Evolutionary conservation across 1,140 invertebrate species (phyloP), one percentile per base, ranked within the genome.

Genomic region (Druon quercuslanigerum): DNA sequence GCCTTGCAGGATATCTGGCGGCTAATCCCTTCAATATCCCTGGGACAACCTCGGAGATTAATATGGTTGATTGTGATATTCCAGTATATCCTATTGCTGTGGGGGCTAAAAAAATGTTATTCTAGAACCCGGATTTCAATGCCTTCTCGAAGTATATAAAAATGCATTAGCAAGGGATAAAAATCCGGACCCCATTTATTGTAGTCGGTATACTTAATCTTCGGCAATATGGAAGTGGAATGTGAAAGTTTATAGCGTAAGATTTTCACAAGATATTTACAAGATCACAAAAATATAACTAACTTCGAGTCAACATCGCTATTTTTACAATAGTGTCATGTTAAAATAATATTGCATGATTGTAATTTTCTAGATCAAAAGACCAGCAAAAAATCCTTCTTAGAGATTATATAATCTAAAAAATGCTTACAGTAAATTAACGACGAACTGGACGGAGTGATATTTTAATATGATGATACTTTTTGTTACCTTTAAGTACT

Each of bases 211-310:
- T 46, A 46, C 40, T 8, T 57, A 25, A 12, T 57, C 19, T 57
- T 57, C 56, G 19, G 13, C 25, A 57, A 57, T 57, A 12, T 20
- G 56, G 11, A 57, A 57, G 56, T 57, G 56, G 19, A 57, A 57
- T 57, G 56, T 14, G 16, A 17, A 56, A 56, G 6, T 20, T 57
- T 57, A 13, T 66, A 40, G 25, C 33, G 57, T 25, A 66, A 33
- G 33, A 66, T 33, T 66, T 66, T 66, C 57, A 66, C 20, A 33
- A 14, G 50, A 19, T 77, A 72, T 74, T 78, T 75, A 80, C 76
- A 77, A 50, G 71, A 75, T 72, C 71, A 76, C 77, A 80, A 77
- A 80, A 80, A 78, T 78, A 80, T 77, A 77, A 80, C 50, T 74
- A 73, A 76, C 73, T 73, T 77, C 19, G 52, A 46, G 25, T 51